Base-by-base conservation (phyloP, 1,140 invertebrate genomes). In the Palaemon carinicauda region DNA sequence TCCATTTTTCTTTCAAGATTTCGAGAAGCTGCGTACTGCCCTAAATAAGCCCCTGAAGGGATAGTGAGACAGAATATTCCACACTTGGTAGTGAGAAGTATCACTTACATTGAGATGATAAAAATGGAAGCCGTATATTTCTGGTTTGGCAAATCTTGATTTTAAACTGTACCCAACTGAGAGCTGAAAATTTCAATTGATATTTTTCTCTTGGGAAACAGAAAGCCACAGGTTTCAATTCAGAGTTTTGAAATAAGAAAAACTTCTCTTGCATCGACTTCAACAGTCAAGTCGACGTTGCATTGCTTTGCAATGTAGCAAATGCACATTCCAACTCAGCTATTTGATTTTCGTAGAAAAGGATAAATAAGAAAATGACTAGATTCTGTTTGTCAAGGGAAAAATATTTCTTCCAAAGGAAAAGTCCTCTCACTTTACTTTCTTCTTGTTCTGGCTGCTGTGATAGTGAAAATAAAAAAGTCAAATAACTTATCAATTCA, bases 61-160 rank as follows among this genome's bases (percentile, higher is more conserved):
- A 41, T 41, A 4, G 41, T 41, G 41, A 41, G 41, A 41, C 41
- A 41, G 41, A 9, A 41, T 41, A 41, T 41, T 41, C 41, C 41
- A 41, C 41, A 5, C 12, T 12, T 41, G 41, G 41, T 41, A 41
- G 41, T 41, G 41, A 41, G 41, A 51, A 50, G 60, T 33, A 21
- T 65, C 71, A n/a, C 53, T 27, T 10, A 27, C 31, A 56, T 60
- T 56, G 80, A 69, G 19, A 51, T 69, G 71, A 51, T n/a, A n/a
- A 69, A 31, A 69, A 81, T 81, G 80, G 71, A 81, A 81, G 80
- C 80, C 80, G 80, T 81, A 81, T 81, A 81, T 81, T 81, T 81
- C 52, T 81, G 41, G 41, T 41, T 41, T 7, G 41, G 12, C 12
- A 41, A 41, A 5, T 41, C 41, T 41, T 41, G 41, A 41, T 41